Evolutionary conservation across 1,140 invertebrate genomes (phyloP).

Genomic region (Hylyphantes graminicola): DNA sequence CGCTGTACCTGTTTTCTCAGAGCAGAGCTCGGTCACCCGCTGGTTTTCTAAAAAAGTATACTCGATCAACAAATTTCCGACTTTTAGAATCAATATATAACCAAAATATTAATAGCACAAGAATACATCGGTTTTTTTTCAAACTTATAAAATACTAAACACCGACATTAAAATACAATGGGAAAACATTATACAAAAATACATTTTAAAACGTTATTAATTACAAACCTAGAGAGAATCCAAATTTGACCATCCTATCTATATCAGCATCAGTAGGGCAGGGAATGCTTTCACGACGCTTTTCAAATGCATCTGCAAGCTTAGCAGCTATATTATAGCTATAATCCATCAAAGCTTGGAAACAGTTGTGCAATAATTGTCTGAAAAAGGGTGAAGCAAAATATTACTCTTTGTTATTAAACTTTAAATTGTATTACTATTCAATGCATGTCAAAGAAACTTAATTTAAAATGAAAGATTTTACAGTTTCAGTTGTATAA

Average conservation of each 20-base stretch:
- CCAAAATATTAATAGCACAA: too few relatives aligned
- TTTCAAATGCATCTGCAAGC: constrained; percentile 65
- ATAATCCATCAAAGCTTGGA: constrained; percentile 69
- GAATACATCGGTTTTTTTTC: too few relatives aligned
- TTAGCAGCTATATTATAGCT: constrained; percentile 64
- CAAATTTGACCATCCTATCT: constrained; percentile 66
- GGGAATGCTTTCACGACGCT: neutral
- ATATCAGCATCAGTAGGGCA: constrained; percentile 1
- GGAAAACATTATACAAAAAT: neutral
- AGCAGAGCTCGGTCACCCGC: too few relatives aligned
- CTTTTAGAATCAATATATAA: too few relatives aligned
- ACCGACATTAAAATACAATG: neutral
- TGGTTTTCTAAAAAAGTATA: too few relatives aligned
- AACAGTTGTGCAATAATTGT: constrained; percentile 68
- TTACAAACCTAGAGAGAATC: constrained; percentile 66
- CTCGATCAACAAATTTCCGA: too few relatives aligned
- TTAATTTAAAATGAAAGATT: too few relatives aligned
- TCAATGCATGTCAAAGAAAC: too few relatives aligned
- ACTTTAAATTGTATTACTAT: too few relatives aligned
- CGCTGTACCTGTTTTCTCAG: too few relatives aligned
- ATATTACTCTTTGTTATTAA: too few relatives aligned
- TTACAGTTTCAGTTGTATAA: too few relatives aligned
- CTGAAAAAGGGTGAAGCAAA: constrained; percentile 61
- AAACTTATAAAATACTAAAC: neutral
- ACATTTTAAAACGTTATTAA: neutral